Evolutionary conservation across 2,113 vertebrate genomes (phyloP), one percentile per base, ranked within the genome.

Genomic region (Ranitomeya variabilis): DNA sequence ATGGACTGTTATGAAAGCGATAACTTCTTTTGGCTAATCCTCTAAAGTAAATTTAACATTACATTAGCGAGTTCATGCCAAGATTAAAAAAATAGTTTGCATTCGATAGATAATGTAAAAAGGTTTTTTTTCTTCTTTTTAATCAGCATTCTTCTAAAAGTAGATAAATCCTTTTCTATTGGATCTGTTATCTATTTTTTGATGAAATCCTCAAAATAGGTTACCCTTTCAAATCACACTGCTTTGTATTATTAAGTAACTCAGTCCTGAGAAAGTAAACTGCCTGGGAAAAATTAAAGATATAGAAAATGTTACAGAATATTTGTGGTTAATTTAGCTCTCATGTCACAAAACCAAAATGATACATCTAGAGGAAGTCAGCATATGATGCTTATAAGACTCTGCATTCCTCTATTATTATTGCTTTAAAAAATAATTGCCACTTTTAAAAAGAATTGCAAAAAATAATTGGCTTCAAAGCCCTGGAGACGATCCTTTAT

Each of bases 151-250:
- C 31, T 74, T 74, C 26, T 74, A 19, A 74, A 19, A 74, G 31
- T 45, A 19, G 31, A 74, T 37, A 74, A 74, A 74, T 74, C 71
- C 31, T 74, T 74, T 74, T 16, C 71, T 45, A 74, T 74, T 45
- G 26, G 37, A 74, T 74, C 71, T 14, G 71, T 45, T 45, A 74
- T 74, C 71, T 74, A 10, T 74, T 0, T 74, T 74, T 45, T 74
- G 31, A 74, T 74, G 14, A 74, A 74, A 74, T 74, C 31, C 71
- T 74, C 37, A 74, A 45, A 45, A 74, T 74, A 74, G 37, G 71
- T 74, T 14, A 74, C 31, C 71, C 71, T 45, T 45, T 18, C 31
- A 45, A 18, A 74, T 45, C 15, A 74, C 31, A 66, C 18, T 26
- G 71, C 37, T 19, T 74, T 7, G 45, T 45, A 74, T 14, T 8